A percentile compares a stretch with the other conserved stretches of the same genome.
Conservation (phyloP, 2,113 vertebrate species). For the Emydura subglobosa region DNA sequence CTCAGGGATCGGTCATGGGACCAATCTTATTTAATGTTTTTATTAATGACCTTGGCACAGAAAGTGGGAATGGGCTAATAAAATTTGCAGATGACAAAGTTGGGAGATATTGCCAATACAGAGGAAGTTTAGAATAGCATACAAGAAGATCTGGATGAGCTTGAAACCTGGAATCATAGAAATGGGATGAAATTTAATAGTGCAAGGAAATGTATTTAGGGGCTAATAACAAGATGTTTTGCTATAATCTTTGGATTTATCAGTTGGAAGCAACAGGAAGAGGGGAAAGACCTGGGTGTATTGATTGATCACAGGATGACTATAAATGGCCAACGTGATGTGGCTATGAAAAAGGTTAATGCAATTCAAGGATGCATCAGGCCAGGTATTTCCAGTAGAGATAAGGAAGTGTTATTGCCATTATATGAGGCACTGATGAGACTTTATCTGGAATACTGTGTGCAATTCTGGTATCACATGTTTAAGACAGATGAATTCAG, state of each 20-base stretch:
- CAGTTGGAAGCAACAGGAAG: neutral
- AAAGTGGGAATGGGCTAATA: too few relatives aligned
- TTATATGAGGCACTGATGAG: neutral
- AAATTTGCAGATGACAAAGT: too few relatives aligned
- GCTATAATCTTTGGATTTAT: neutral
- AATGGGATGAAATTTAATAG: neutral
- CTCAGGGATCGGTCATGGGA: too few relatives aligned
- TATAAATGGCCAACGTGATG: neutral
- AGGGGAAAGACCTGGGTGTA: neutral
- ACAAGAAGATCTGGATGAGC: neutral
- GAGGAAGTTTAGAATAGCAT: too few relatives aligned
- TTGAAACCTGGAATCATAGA: neutral
- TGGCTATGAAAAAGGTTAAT: neutral
- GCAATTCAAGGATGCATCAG: neutral
- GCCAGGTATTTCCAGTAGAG: neutral
- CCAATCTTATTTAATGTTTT: too few relatives aligned
- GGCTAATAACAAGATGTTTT: neutral
- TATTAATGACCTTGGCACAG: too few relatives aligned
- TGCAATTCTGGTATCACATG: neutral
- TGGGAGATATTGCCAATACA: too few relatives aligned
- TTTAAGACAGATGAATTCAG: neutral
- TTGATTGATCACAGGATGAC: neutral
- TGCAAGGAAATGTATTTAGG: neutral
- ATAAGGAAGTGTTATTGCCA: neutral
- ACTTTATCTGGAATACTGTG: neutral